Evolutionary conservation across 2,797 vertebrate species (phyloP).

Genomic region (Pyrocephalus nanus): DNA sequence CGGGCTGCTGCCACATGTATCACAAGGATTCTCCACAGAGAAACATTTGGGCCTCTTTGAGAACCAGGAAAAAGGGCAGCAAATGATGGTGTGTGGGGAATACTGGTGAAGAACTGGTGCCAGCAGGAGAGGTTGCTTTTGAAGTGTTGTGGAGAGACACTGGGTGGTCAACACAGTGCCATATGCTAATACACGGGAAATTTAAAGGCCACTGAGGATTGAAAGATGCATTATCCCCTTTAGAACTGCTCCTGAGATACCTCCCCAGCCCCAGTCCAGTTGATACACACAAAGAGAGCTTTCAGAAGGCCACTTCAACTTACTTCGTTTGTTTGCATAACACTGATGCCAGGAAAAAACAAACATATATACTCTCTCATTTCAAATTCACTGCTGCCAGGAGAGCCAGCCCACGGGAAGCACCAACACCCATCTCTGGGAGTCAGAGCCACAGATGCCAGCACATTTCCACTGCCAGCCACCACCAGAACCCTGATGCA

Average conservation of each 20-base stretch:
- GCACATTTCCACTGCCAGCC: not conserved
- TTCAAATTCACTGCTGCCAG: not conserved
- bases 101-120: not conserved
- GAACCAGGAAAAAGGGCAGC: not conserved
- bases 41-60: not conserved
- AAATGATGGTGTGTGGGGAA: accelerated
- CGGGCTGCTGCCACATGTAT: not conserved
- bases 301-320: not conserved
- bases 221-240: not conserved
- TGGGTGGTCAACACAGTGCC: not conserved
- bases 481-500: not conserved
- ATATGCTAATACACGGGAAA: not conserved
- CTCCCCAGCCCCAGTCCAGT: not conserved
- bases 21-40: not conserved
- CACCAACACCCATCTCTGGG: not conserved
- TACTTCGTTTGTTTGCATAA: not conserved
- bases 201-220: not conserved
- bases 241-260: not conserved
- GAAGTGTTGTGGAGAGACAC: not conserved
- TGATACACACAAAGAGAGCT: not conserved
- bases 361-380: not conserved
- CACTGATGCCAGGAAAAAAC: not conserved
- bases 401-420: not conserved
- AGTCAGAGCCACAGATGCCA: accelerated
- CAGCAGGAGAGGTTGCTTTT: not conserved